These are phyloP conservation scores for Poeciliopsis prolifica DNA, from an alignment of 2,113 vertebrate genomes.

Conservation along the genomic window DNA sequence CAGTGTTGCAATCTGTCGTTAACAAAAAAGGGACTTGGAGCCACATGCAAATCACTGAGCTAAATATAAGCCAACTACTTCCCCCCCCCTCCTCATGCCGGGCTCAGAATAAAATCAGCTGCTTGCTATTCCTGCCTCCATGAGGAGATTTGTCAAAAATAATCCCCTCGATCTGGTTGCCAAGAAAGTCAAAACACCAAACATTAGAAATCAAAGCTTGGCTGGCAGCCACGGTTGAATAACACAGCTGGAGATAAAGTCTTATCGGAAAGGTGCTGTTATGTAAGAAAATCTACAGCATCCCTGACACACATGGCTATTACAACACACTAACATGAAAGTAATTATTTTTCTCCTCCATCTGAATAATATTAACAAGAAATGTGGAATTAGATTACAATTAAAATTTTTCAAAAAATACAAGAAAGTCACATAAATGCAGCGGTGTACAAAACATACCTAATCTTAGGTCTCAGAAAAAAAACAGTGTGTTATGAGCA, in stretches of 20 bases:
- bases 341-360: not conserved
- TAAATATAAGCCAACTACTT: constrained; percentile 75
- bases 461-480: not conserved
- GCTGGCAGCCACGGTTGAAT: constrained; percentile 3
- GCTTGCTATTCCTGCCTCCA: constrained; percentile 50
- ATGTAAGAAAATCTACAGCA: constrained; percentile 52
- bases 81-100: constrained; percentile 30
- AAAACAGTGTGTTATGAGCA: not conserved
- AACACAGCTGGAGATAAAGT: constrained; percentile 26
- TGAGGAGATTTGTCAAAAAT: constrained; percentile 31
- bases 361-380: not conserved
- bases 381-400: not conserved
- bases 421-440: not conserved
- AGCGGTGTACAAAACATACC: not conserved
- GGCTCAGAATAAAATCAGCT: constrained; percentile 60
- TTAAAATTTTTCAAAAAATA: not conserved
- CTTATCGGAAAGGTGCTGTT: constrained; percentile 43
- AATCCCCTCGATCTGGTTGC: not conserved
- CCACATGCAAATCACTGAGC: constrained; percentile 53
- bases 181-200: constrained; percentile 1
- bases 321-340: not conserved
- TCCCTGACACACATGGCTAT: constrained; percentile 21
- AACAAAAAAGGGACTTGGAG: constrained; percentile 14
- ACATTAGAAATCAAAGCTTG: constrained; percentile 2
- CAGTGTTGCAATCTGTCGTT: constrained; percentile 25